These are phyloP conservation scores for Theretra japonica DNA, from an alignment of 2,888 invertebrate species.

Conservation along the genomic window DNA sequence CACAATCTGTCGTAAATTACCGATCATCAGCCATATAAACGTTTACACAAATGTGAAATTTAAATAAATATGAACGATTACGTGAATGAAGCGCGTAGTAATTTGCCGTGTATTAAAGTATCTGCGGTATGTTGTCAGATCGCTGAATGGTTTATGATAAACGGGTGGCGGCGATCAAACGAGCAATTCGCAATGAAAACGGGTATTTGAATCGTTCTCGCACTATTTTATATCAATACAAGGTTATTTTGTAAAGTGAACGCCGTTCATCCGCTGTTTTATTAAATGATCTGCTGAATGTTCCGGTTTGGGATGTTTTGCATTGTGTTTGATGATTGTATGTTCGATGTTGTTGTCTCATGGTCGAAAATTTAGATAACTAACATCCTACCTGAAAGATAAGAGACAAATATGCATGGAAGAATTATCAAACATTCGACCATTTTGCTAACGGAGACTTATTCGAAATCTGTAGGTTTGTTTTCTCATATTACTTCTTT, in stretches of 20 bases:
- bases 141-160: slow-evolving; percentile 43
- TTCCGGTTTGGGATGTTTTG: not conserved
- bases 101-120: not conserved
- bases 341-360: too few species aligned
- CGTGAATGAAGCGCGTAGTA: not conserved
- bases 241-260: not conserved
- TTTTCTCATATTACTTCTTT: too few species aligned
- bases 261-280: not conserved
- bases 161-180: slow-evolving; percentile 47
- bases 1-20: too few species aligned
- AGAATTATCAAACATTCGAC: too few species aligned
- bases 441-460: too few species aligned
- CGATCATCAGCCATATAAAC: too few species aligned
- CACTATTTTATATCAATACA: not conserved
- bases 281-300: not conserved
- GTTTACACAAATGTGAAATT: not conserved
- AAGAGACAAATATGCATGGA: too few species aligned
- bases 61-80: slow-evolving; percentile 1
- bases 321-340: too few species aligned
- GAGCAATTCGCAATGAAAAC: slow-evolving; percentile 46
- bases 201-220: slow-evolving; percentile 18
- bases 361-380: too few species aligned
- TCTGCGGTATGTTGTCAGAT: not conserved
- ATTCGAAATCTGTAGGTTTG: too few species aligned
- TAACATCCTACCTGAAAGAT: too few species aligned